phyloP scores from a whole-genome alignment of 2,888 invertebrate genomes.

The Andrena camellia region DNA sequence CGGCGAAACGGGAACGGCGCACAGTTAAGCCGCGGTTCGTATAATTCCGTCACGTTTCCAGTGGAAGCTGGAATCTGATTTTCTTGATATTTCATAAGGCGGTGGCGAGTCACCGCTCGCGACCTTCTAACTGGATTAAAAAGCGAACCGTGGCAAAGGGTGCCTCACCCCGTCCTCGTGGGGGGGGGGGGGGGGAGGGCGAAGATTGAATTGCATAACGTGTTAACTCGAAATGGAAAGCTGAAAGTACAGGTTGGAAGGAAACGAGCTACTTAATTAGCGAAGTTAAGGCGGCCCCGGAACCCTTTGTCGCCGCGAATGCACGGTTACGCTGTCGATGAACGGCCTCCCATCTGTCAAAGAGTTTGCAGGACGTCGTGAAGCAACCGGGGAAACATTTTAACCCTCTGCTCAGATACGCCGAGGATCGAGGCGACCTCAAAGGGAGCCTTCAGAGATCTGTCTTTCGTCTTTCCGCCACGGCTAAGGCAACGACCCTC shows the following conservation, averaged over 20 bases:
- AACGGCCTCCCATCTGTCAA: not conserved
- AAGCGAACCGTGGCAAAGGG: conserved; percentile 25
- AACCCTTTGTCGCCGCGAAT: not conserved
- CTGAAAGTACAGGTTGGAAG: conserved; percentile 7
- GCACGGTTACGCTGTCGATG: conserved; percentile 6
- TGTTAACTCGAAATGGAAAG: conserved; percentile 43
- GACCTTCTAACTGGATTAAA: conserved; percentile 41
- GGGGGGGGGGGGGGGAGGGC: not conserved
- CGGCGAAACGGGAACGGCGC: conserved; percentile 30
- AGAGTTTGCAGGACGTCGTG: not conserved
- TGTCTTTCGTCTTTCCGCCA: not conserved
- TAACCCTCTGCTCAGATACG: not conserved
- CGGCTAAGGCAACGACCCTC: not conserved
- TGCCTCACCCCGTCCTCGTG: too few relatives aligned
- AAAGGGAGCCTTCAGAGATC: not conserved
- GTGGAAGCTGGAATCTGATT: conserved; percentile 45
- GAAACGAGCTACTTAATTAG: conserved; percentile 22
- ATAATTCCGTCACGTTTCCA: conserved; percentile 54
- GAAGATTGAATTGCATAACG: conserved; percentile 22
- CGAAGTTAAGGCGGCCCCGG: not conserved
- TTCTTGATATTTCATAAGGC: conserved; percentile 54
- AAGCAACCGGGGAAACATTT: not conserved
- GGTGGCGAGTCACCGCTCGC: conserved; percentile 14
- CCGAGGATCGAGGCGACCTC: too few relatives aligned
- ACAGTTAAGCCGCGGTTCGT: conserved; percentile 28